Percentiles rank a stretch among this genome's conserved stretches.
Evolutionary conservation across 2,113 vertebrate genomes (phyloP).

Genomic region (Micronycteris hirsuta): DNA sequence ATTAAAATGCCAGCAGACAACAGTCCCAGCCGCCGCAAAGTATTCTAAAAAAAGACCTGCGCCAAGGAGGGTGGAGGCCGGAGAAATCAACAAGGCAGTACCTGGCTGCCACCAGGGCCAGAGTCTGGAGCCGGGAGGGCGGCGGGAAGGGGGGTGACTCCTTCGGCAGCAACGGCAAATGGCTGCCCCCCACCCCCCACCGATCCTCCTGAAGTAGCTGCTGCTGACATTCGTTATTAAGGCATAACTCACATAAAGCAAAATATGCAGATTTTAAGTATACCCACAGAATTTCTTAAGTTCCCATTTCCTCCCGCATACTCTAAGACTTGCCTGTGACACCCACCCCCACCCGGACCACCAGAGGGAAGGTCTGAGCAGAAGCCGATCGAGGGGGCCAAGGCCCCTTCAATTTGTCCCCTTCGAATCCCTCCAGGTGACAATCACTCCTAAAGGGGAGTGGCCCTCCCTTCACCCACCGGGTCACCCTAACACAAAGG

Average conservation of each 20-base stretch:
- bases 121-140: neutral
- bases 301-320: constrained; percentile 21
- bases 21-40: constrained; percentile 35
- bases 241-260: neutral
- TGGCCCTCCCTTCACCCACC: neutral
- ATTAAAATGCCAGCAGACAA: constrained; percentile 21
- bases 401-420: neutral
- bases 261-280: neutral
- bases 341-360: neutral
- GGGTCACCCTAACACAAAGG: constrained; percentile 12
- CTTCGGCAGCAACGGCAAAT: neutral
- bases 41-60: constrained; percentile 41
- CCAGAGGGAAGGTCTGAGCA: neutral
- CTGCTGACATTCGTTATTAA: neutral
- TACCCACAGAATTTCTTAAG: neutral
- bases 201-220: neutral
- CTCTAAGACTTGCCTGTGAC: neutral
- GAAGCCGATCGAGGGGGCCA: neutral
- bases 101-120: constrained; percentile 39
- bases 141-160: neutral
- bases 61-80: constrained; percentile 47
- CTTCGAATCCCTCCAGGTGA: neutral
- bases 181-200: neutral
- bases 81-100: constrained; percentile 1
- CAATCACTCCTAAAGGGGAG: neutral